Conservation (phyloP, 2,113 vertebrate species). For the Vulpes ferrilata region DNA sequence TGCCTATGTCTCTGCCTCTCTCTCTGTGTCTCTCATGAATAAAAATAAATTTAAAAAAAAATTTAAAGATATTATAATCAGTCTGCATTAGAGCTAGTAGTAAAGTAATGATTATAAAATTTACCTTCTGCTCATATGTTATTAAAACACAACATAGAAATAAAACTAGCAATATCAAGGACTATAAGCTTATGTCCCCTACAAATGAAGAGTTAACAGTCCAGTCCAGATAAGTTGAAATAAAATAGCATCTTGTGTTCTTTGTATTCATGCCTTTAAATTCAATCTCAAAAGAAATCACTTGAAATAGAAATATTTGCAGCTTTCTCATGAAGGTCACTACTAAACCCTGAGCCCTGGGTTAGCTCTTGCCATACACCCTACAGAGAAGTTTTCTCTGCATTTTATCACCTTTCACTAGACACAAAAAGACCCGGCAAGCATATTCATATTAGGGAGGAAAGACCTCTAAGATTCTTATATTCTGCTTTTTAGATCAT, state of each 20-base stretch:
- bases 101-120: neutral
- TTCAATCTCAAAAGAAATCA: constrained; percentile 53
- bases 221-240: neutral
- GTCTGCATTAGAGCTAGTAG: neutral
- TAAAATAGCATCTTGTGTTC: constrained; percentile 12
- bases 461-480: constrained; percentile 63
- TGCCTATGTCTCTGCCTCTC: too few relatives aligned
- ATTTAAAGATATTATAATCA: neutral
- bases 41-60: too few relatives aligned
- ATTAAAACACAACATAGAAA: neutral
- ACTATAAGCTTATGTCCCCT: neutral
- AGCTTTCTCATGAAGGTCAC: neutral
- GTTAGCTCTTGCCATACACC: neutral
- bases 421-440: constrained; percentile 75
- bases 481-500: constrained; percentile 76
- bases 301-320: neutral
- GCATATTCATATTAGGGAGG: constrained; percentile 27
- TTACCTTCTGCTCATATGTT: neutral
- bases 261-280: neutral
- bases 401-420: constrained; percentile 59
- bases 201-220: constrained; percentile 8
- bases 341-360: neutral
- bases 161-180: constrained; percentile 15
- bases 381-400: neutral
- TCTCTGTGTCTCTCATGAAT: too few relatives aligned